Base-by-base conservation (phyloP, 1,140 invertebrate species). In the Lineus longissimus region DNA sequence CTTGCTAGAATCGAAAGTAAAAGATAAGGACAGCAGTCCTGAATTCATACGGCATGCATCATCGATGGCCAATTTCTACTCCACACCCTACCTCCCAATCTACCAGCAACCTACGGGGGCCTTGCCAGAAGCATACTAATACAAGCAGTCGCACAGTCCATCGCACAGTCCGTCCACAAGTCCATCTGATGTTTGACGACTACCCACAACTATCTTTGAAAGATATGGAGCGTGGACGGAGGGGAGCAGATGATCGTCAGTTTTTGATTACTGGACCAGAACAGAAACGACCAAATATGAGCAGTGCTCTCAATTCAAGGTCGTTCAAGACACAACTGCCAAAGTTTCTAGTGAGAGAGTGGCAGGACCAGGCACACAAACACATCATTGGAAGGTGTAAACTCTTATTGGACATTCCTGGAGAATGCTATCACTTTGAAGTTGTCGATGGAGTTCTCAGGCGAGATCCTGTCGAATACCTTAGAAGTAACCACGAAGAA, bases 261-360 rank as follows among this genome's bases (percentile, higher is more conserved):
- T 51, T 51, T n/a, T n/a, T 51, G 47, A 51, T 51, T 9, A 51
- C 47, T 6, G 47, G 47, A 51, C 47, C 47, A 51, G 47, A 51
- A 51, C 47, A 51, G n/a, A 4, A n/a, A 27, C 25, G 47, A 6
- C 47, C 47, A 9, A 51, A 7, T 27, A 19, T 43, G 11, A 43
- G 19, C 19, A 51, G 59, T 33, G 62, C 55, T 36, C 51, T 64
- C n/a, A 40, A 61, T 55, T 61, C 27, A 36, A 13, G n/a, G 13
- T 55, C 57, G 54, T 64, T 64, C 47, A 64, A 64, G 55, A 54
- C 7, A 23, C 19, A 11, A 1, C 58, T 64, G 7, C 47, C 58
- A 30, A 27, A 19, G 9, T 64, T 64, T 43, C 58, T 64, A 30
- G 9, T n/a, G 4, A 36, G 27, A 36, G 19, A 64, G 51, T 64